Evolutionary conservation across 2,113 vertebrate species (phyloP), one percentile per base, ranked within the genome.

Genomic region (Takifugu flavidus): DNA sequence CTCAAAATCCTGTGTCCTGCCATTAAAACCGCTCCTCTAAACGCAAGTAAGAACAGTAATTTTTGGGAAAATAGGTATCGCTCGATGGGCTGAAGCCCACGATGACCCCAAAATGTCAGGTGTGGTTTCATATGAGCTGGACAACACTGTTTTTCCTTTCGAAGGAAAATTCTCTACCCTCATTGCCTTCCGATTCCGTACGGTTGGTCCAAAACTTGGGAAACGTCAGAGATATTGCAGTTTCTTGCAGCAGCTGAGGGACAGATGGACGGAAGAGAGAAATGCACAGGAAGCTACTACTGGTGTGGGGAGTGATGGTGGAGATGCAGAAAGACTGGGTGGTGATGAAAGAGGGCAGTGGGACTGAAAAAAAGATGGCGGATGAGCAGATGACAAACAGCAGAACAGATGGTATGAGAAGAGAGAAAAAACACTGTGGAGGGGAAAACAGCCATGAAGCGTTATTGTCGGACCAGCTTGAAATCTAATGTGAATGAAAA

Each of bases 51-150:
- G 27, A 64, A 31, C 52, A 71, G 50, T 25, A 13, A 77, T 27
- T 66, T 20, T 65, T 5, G 14, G 59, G 67, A 64, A 72, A 80
- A 28, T 31, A 3, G 14, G 53, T 57, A 74, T 77, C 80, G 75
- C 76, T 84, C 70, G 27, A 57, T 29, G 42, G 74, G 77, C 67
- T 15, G 57, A 59, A 82, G 83, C 77, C 49, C 20, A 5, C 8
- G 14, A 66, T 77, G 79, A 84, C 82, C 79, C 78, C 77, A 68
- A 86, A 87, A 80, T 62, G 80, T 86, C 76, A 13, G 51, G n/a
- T 66, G 66, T 12, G 7, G 74, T 82, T 66, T 54, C 5, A 59
- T 67, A 56, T 47, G 62, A 13, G 49, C 67, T 8, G 25, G 56
- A 56, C 71, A 51, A 57, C 25, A 44, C 12, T 55, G 54, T 57